Evolutionary conservation across 2,888 invertebrate species (phyloP), one percentile per base, ranked within the genome.

Genomic region (Criorhina ranunculi): DNA sequence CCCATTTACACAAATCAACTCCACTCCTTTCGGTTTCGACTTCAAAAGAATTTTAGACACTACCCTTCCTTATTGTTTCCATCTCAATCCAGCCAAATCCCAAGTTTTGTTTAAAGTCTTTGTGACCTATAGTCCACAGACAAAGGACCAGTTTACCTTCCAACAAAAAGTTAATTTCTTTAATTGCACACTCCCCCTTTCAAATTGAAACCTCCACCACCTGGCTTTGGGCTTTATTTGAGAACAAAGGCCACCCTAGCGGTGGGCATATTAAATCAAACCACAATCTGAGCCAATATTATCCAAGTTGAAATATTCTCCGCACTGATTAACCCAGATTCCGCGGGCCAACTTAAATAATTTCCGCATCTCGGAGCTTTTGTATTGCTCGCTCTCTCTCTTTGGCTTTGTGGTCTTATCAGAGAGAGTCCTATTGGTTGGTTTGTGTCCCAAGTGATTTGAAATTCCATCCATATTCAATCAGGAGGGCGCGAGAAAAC

Each of bases 401-500:
- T 4, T 24, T 24, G 12, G 42, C 31, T 76, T 49, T 62, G 62
- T 29, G 62, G 40, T 44, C 24, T 69, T 80, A 75, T 80, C 75
- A 75, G 40, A 33, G 55, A 0, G 33, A 24, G 42, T 19, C 46
- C 60, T 24, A 73, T 67, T 67, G 67, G 53, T 64, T 64, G 69
- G 51, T 29, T 70, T 75, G 33, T 75, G 33, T 75, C 69, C 67
- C 69, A 67, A 46, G 67, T 81, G 64, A 72, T 82, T 72, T 70
- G 37, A 82, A 82, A 70, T 82, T 82, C 76, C 76, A 82, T 82
- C 51, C 59, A 82, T 82, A 77, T 77, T 77, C 81, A 66, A 82
- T 82, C 72, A 81, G 53, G 40, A 59, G 37, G 8, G 29, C 53
- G 60, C 59, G 60, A 60, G 67, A 53, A 67, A 60, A 33, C 53